Base-by-base conservation (phyloP, 1,140 invertebrate genomes). In the Galleria mellonella region DNA sequence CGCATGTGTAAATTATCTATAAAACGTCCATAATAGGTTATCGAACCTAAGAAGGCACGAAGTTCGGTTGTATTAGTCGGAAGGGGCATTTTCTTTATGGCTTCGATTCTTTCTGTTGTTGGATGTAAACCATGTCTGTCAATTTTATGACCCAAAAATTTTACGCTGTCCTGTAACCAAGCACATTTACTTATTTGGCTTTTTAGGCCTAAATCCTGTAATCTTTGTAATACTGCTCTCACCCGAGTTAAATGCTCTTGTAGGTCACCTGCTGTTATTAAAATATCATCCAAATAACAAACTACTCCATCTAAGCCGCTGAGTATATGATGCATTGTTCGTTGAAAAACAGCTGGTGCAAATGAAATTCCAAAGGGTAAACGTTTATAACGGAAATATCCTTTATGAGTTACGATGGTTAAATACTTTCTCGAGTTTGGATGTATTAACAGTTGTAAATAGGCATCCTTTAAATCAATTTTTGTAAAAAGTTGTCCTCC, bases 121-220 rank as follows among this genome's bases (percentile, higher is more conserved):
- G 68, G 56, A 9, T 52, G 54, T 40, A 83, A 47, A 1, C 76
- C 79, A 4, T 70, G 17, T 37, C 62, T 56, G 38, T 72, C 45
- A 9, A 87, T 65, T 9, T 67, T 43, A 60, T 62, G 64, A 8
- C 82, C 82, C 23, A 86, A 44, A 47, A 71, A 86, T 7, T 14
- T 32, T 17, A 65, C 50, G 32, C 37, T 47, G 5, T 41, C 17
- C 43, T 52, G 32, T 11, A 66, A 54, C 45, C 65, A 65, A 2
- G 37, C 13, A 55, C 57, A 68, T 47, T 62, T 62, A 12, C 50
- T 32, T 42, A 27, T 33, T 47, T 47, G 46, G 8, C 47, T 17
- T 29, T 33, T 42, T 7, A 53, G 17, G 10, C 51, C 44, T 11
- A 32, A 17, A n/a, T 37, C 28, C 4, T 29, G 27, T 30, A 63